phyloP scores from a whole-genome alignment of 2,797 vertebrate species.

The Gymnothorax reevesii region DNA sequence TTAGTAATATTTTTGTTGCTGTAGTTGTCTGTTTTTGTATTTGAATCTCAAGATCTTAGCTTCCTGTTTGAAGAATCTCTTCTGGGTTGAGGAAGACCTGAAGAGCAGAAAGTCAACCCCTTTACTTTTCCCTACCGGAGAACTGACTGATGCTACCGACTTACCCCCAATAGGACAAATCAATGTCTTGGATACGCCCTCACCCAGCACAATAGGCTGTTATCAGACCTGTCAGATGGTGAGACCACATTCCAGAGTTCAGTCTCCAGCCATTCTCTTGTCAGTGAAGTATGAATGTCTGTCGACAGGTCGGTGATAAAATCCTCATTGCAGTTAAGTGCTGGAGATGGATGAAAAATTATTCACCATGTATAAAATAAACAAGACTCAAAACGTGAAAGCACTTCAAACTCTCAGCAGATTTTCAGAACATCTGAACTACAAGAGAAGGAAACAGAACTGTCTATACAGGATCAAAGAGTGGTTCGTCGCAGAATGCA shows the following conservation, averaged over 20 bases:
- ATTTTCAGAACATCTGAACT: neutral
- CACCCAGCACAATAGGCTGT: neutral
- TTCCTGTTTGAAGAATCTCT: neutral
- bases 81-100: neutral
- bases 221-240: neutral
- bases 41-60: slow-evolving; percentile 11
- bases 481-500: neutral
- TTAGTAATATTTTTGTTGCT: neutral
- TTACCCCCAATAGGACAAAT: neutral
- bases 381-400: neutral
- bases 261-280: neutral
- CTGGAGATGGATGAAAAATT: neutral
- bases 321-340: neutral
- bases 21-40: neutral
- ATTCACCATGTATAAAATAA: neutral
- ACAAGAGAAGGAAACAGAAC: neutral
- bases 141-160: neutral
- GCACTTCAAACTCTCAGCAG: neutral
- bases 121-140: neutral
- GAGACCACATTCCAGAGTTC: neutral
- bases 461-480: neutral
- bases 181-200: neutral
- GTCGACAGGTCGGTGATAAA: neutral
- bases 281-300: neutral
- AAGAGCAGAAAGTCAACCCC: neutral